phyloP scores from a whole-genome alignment of 2,797 vertebrate genomes.

The Coracias cyanogaster region DNA sequence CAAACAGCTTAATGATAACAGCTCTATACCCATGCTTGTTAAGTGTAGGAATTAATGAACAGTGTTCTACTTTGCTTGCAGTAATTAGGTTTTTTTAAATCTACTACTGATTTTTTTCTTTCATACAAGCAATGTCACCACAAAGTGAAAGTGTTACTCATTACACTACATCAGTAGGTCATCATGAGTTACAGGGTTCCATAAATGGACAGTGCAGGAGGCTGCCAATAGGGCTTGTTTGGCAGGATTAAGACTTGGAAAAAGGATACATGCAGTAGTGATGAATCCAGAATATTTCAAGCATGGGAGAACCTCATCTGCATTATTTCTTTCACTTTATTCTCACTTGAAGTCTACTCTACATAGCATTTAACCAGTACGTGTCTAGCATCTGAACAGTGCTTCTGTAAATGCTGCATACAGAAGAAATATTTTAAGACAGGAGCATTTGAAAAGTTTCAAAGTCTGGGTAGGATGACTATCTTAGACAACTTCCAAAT shows the following conservation, averaged over 20 bases:
- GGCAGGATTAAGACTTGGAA: not conserved
- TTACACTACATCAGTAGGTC: not conserved
- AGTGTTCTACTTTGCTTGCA: not conserved
- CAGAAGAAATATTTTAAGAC: not conserved
- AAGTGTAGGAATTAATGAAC: not conserved
- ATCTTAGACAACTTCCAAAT: not conserved
- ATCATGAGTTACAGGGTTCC: not conserved
- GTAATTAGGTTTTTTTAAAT: not conserved
- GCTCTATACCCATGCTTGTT: not conserved
- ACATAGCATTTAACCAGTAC: not conserved
- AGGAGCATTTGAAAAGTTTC: not conserved
- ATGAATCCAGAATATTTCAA: not conserved
- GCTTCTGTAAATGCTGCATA: not conserved
- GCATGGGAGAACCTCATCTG: not conserved
- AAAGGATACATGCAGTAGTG: not conserved
- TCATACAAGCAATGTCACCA: not conserved
- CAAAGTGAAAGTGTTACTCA: not conserved
- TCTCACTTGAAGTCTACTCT: not conserved
- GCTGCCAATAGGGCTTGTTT: not conserved
- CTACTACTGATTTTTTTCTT: not conserved
- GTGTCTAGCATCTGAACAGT: not conserved
- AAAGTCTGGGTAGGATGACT: not conserved
- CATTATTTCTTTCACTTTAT: not conserved
- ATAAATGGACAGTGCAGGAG: not conserved
- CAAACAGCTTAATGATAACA: not conserved